Percentiles rank a stretch among this genome's conserved stretches.
Conservation (phyloP, 2,797 vertebrate genomes). For the Vultur gryphus region DNA sequence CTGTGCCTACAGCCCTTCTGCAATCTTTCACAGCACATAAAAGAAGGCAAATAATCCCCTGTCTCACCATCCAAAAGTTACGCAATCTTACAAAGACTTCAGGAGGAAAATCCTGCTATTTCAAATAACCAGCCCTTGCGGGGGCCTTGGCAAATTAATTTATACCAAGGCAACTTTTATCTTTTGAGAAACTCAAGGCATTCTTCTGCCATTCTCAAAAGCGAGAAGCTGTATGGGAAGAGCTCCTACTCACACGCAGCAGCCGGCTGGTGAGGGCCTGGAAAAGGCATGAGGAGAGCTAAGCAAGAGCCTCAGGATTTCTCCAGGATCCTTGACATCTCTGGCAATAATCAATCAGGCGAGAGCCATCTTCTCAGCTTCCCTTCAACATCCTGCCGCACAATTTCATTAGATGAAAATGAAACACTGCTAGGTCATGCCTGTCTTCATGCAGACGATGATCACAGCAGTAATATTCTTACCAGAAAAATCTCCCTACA, state of each 20-base stretch:
- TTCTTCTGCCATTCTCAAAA: background rate
- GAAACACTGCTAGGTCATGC: constrained; percentile 5
- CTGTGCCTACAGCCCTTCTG: background rate
- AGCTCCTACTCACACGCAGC: background rate
- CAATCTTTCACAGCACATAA: background rate
- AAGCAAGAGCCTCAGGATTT: background rate
- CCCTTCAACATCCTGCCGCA: background rate
- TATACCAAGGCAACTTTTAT: background rate
- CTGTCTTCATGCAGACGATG: background rate
- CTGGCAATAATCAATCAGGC: background rate
- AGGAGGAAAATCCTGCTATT: background rate
- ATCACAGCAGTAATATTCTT: background rate
- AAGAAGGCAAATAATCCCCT: background rate
- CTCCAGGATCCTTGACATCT: background rate
- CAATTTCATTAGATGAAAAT: background rate
- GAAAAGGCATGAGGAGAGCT: background rate
- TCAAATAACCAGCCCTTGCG: background rate
- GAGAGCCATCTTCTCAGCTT: background rate
- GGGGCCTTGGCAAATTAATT: background rate
- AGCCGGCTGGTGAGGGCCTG: background rate
- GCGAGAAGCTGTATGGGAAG: background rate
- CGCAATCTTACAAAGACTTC: background rate
- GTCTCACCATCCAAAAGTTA: background rate
- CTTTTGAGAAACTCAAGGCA: background rate
- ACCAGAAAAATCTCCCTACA: background rate